Base-by-base conservation (phyloP, 2,113 vertebrate species). In the Thamnaconus septentrionalis region DNA sequence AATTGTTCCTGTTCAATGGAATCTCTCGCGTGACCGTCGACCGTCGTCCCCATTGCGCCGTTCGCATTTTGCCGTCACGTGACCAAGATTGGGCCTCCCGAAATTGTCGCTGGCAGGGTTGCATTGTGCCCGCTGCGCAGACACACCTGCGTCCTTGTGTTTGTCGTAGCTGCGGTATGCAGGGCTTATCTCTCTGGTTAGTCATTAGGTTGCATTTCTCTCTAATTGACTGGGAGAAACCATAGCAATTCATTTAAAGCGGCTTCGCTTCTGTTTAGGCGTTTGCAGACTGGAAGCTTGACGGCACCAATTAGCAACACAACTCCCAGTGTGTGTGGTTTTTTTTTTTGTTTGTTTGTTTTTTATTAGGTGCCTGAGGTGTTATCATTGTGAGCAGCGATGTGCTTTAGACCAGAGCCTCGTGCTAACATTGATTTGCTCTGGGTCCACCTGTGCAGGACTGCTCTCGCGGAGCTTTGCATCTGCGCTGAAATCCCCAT, bases 401-500 rank as follows among this genome's bases (percentile, higher is more conserved):
- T 5, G 0, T 41, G 31, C 6, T 2, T 71, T 71, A 65, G 64
- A 58, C 53, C n/a, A 46, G 67, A 7, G 66, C 56, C 9, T 68
- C 45, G 45, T 2, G 18, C 18, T 31, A 31, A 31, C 54, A 63
- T 70, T 53, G 11, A 55, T 41, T 4, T 44, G 40, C 46, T 56
- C 2, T 4, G 62, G 72, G 58, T 56, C 60, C 64, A 31, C 18
- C 60, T 59, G 44, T 4, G 55, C 55, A 42, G 40, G 9, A 59
- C 56, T 46, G 11, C 44, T 64, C 8, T 31, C 67, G 12, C 55
- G 60, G 66, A 31, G 61, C 50, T 52, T 54, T 53, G 52, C 44
- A 11, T 47, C 62, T 11, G 68, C 49, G 67, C 63, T 66, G 49
- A 71, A 74, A 83, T 78, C 73, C 73, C 81, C 70, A 49, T 80